Evolutionary conservation across 2,113 vertebrate genomes (phyloP).

Genomic region (Orycteropus afer): DNA sequence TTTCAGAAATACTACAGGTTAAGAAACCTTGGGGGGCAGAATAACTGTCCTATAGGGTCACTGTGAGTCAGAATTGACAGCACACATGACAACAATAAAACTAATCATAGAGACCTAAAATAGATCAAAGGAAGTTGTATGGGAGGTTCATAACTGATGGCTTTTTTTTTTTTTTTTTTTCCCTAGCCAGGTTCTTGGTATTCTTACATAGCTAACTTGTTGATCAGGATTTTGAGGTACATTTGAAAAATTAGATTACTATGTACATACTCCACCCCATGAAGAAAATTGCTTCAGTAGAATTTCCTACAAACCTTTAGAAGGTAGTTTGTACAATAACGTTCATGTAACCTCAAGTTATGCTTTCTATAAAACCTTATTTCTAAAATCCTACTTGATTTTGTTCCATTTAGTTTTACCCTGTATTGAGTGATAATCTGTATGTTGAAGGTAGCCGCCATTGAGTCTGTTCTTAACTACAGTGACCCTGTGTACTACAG

Average conservation of each 20-base stretch:
- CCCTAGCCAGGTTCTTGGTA: no score
- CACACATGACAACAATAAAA: background rate
- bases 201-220: background rate
- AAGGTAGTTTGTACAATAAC: background rate
- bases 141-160: background rate
- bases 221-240: background rate
- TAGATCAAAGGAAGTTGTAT: background rate
- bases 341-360: background rate
- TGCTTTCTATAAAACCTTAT: conserved; percentile 16
- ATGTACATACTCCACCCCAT: background rate
- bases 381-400: background rate
- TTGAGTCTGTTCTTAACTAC: background rate
- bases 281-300: background rate
- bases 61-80: no score
- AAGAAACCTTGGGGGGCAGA: no score
- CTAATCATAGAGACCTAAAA: background rate
- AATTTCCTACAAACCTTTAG: background rate
- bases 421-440: background rate
- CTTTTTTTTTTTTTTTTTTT: background rate
- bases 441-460: background rate
- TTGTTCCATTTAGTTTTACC: background rate
- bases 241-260: background rate
- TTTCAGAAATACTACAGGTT: no score
- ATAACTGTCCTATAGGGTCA: no score
- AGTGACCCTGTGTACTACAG: background rate